Percentiles rank a stretch among this genome's conserved stretches.
These are phyloP conservation scores for Tragelaphus imberbis DNA, from an alignment of 2,113 vertebrate species.

Conservation along the genomic window DNA sequence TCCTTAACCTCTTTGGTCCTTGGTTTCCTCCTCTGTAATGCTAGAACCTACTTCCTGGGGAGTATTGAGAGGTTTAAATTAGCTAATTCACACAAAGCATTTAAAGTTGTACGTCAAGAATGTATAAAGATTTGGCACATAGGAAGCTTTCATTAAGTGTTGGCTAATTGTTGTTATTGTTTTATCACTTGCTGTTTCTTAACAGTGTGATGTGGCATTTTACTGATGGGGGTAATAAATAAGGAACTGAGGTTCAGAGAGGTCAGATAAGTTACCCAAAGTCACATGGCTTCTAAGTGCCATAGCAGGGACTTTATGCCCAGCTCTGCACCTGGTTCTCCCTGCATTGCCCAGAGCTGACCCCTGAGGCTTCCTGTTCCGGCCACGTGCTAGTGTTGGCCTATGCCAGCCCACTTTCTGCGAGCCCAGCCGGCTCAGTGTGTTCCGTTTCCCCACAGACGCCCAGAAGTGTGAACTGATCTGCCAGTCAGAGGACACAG, in stretches of 20 bases:
- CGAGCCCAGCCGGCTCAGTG: background rate
- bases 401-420: background rate
- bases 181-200: background rate
- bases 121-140: background rate
- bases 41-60: background rate
- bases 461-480: conserved; percentile 96
- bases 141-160: background rate
- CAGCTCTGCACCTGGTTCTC: background rate
- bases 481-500: conserved; percentile 92
- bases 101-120: background rate
- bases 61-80: background rate
- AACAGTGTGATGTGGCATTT: background rate
- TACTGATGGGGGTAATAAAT: background rate
- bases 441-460: conserved; percentile 77
- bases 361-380: background rate
- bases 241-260: background rate
- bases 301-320: background rate
- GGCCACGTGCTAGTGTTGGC: rapidly evolving
- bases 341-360: background rate
- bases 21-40: background rate
- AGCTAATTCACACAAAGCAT: background rate
- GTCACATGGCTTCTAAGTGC: background rate
- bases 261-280: background rate
- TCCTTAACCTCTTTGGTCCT: background rate
- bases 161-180: background rate